These are phyloP conservation scores for Marisa cornuarietis DNA, from an alignment of 1,140 invertebrate genomes.

Conservation along the genomic window DNA sequence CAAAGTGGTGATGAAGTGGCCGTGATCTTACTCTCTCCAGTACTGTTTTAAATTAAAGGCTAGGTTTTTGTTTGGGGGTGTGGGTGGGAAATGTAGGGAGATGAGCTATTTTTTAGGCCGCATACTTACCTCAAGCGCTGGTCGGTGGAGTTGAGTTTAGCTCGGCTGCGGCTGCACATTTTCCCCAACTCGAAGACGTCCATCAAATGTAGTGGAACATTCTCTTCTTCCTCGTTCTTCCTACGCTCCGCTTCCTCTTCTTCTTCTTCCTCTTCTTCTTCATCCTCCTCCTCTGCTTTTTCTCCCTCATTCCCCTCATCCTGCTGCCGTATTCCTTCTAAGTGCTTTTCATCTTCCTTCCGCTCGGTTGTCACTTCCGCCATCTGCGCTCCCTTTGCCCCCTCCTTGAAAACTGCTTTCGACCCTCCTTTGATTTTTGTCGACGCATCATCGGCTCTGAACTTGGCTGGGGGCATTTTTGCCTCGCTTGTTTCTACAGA, in stretches of 20 bases:
- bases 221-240: background rate
- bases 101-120: no score
- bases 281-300: background rate
- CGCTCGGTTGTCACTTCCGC: background rate
- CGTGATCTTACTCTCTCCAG: no score
- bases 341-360: no score
- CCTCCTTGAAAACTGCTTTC: background rate
- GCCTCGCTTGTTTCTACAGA: no score
- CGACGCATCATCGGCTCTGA: no score
- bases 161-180: background rate
- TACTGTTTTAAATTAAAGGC: no score
- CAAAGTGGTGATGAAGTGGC: no score
- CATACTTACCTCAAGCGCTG: background rate
- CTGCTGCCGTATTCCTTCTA: no score
- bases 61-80: background rate
- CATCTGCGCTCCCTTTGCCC: background rate
- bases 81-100: background rate
- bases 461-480: no score
- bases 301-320: no score
- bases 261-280: background rate
- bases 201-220: background rate
- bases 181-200: constrained; percentile 4
- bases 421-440: no score
- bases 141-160: background rate
- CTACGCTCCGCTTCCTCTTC: background rate